phyloP scores from a whole-genome alignment of 1,140 invertebrate genomes.

The Eumeta japonica region DNA sequence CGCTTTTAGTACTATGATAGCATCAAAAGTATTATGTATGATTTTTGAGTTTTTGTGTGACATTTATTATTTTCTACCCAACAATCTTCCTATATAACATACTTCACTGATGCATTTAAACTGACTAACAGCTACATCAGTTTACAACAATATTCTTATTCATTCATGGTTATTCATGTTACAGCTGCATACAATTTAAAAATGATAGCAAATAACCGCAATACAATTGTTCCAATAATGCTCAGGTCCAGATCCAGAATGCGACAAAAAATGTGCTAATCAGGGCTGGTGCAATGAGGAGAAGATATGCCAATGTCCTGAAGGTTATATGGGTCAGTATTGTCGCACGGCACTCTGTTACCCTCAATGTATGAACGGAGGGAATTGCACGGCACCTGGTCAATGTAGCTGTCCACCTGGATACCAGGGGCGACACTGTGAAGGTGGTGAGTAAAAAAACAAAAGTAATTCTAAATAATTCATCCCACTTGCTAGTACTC shows the following conservation, averaged over 20 bases:
- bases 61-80: too few species aligned
- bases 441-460: constrained; percentile 71
- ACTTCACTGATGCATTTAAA: not conserved
- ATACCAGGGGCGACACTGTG: constrained; percentile 88
- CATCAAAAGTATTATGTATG: too few species aligned
- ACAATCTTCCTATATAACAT: too few species aligned
- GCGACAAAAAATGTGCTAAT: constrained; percentile 81
- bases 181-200: not conserved
- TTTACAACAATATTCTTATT: not conserved
- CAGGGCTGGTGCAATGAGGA: constrained; percentile 78
- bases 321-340: constrained; percentile 86
- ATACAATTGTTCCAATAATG: not conserved
- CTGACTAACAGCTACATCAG: not conserved
- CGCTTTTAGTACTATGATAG: too few species aligned
- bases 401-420: constrained; percentile 82
- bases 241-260: constrained; percentile 84
- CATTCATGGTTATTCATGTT: not conserved
- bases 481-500: too few species aligned
- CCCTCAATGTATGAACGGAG: constrained; percentile 89
- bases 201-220: not conserved
- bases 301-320: constrained; percentile 82
- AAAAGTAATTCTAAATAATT: not conserved
- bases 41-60: too few species aligned
- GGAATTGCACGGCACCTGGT: constrained; percentile 84
- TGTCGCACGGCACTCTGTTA: constrained; percentile 87